Base-by-base conservation (phyloP, 2,797 vertebrate species). In the Phaenicophaeus curvirostris region DNA sequence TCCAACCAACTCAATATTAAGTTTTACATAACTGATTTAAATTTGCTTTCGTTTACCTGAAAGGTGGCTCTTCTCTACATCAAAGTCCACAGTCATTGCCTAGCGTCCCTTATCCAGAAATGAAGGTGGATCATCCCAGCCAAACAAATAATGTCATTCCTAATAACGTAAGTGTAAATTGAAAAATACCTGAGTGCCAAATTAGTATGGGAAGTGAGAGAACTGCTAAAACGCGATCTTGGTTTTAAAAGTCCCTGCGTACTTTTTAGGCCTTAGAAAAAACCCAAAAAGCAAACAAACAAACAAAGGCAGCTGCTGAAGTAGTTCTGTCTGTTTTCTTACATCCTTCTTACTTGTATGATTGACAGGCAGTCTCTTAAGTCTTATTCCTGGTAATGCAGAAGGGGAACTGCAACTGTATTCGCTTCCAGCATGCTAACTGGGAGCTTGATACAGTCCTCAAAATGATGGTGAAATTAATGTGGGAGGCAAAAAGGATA, bases 111-210 rank as follows among this genome's bases (percentile, higher is more conserved):
- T 95, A 89, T 92, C 71, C 94, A 97, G 98, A 98, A 96, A 80
- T 96, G 94, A 97, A 97, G 93, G 84, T 91, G 92, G 98, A 98
- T 85, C 94, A 95, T 95, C 96, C 96, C 91, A 97, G 96, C 94
- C 97, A 96, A 95, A 94, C 96, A 93, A 96, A 97, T 91, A 97
- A 91, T 95, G 90, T 94, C 92, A 39, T 94, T 94, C 96, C 97
- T 71, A 97, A 97, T 94, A 97, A 96, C 0, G 98, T 98, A 97
- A 98, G 98, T 97, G 67, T 62, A 92, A 88, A 67, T 23, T 73
- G 50, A 82, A 79, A 87, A 79, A 77, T n/a, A 9, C 17, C 3
- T 8, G 39, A 54, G 44, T 59, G 63, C n/a, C 62, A 59, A 53
- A 69, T 54, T 33, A 42, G 37, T 14, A 35, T 55, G 76, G 46